Percentiles rank a stretch among this genome's conserved stretches.
Conservation (phyloP, 2,888 invertebrate genomes). For the Drosophila percnosoma region DNA sequence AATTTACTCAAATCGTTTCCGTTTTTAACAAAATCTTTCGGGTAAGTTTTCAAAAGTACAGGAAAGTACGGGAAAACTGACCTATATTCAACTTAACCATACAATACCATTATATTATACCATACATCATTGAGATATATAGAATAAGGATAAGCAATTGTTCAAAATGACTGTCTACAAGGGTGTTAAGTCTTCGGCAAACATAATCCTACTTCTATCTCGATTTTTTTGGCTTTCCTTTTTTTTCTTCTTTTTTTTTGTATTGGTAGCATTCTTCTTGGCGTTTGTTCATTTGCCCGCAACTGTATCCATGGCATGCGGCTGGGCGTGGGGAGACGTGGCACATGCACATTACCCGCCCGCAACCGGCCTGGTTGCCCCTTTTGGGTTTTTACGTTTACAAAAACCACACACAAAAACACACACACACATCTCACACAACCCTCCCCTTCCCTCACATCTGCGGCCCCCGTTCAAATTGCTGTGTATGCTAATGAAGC, state of each 20-base stretch:
- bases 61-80: too few relatives aligned
- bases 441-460: background rate
- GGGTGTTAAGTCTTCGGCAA: constrained; percentile 1
- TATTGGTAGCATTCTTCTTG: constrained; percentile 69
- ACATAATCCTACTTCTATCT: background rate
- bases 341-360: constrained; percentile 48
- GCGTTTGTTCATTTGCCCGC: constrained; percentile 78
- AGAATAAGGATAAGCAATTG: background rate
- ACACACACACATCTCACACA: background rate
- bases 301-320: constrained; percentile 70
- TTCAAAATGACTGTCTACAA: background rate
- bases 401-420: background rate
- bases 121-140: background rate
- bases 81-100: too few relatives aligned
- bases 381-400: constrained; percentile 31
- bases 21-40: too few relatives aligned
- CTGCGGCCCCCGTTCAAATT: background rate
- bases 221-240: background rate
- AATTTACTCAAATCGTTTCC: too few relatives aligned
- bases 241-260: too few relatives aligned
- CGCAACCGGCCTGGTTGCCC: constrained; percentile 37
- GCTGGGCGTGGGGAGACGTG: constrained; percentile 37
- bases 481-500: constrained; percentile 76
- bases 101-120: too few relatives aligned
- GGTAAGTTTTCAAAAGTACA: too few relatives aligned